These are phyloP conservation scores for Pitta sordida DNA, from an alignment of 2,113 vertebrate genomes.

Conservation along the genomic window DNA sequence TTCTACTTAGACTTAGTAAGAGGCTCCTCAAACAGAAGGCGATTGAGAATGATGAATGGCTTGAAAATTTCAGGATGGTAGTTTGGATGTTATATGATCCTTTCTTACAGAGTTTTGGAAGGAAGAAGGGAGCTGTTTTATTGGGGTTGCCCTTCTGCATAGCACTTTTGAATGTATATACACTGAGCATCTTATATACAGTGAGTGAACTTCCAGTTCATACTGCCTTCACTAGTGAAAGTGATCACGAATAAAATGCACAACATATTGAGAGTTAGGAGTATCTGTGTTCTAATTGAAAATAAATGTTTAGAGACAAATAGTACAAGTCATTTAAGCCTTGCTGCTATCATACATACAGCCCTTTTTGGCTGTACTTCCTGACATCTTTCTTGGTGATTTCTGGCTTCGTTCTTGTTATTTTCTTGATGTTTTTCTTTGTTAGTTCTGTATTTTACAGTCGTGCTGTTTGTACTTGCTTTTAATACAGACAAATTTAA, in stretches of 20 bases:
- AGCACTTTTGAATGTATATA: neutral
- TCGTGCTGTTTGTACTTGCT: neutral
- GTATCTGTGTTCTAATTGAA: neutral
- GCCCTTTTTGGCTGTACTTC: neutral
- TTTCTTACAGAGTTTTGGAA: neutral
- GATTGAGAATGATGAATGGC: neutral
- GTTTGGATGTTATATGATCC: neutral
- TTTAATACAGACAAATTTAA: neutral
- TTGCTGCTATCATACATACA: neutral
- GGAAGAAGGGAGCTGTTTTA: neutral
- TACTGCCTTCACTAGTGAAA: neutral
- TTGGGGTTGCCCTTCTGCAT: neutral
- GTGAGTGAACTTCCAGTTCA: neutral
- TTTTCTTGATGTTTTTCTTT: neutral
- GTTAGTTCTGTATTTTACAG: neutral
- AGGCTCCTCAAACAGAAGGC: neutral
- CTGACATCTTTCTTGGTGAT: neutral
- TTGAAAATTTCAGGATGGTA: neutral
- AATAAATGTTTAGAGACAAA: neutral
- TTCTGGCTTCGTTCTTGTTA: neutral
- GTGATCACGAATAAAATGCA: neutral
- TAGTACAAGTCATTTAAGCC: neutral
- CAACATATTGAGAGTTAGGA: neutral
- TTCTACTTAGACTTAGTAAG: neutral
- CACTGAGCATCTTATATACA: neutral